A percentile compares a stretch with the other conserved stretches of the same genome.
These are phyloP conservation scores for Agrilus cyanescens DNA, from an alignment of 2,888 invertebrate genomes.

Conservation along the genomic window DNA sequence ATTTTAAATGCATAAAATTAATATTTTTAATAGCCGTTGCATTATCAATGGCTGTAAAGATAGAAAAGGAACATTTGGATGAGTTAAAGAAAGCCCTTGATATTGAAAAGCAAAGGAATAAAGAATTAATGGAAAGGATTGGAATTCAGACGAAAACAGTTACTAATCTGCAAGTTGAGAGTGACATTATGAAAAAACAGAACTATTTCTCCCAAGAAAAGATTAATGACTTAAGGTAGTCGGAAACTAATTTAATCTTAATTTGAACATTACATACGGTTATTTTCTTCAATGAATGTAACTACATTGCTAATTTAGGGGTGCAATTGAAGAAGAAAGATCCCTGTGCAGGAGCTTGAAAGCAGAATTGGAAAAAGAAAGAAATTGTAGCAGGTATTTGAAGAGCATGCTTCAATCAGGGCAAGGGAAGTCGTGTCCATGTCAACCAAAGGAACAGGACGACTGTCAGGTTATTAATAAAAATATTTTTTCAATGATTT, in stretches of 20 bases:
- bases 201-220: slow-evolving; percentile 17
- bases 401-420: slow-evolving; percentile 15
- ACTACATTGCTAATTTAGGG: slow-evolving; percentile 3
- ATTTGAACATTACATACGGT: background rate
- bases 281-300: background rate
- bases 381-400: slow-evolving; percentile 12
- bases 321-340: slow-evolving; percentile 17
- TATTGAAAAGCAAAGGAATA: slow-evolving; percentile 18
- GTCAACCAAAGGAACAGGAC: no score
- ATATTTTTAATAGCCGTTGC: slow-evolving; percentile 13
- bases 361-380: slow-evolving; percentile 18
- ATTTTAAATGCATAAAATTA: background rate
- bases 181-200: slow-evolving; percentile 18
- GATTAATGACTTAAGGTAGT: slow-evolving; percentile 16
- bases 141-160: slow-evolving; percentile 17
- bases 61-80: slow-evolving; percentile 17
- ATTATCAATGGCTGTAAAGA: slow-evolving; percentile 17
- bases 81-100: slow-evolving; percentile 18
- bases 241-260: background rate
- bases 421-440: background rate
- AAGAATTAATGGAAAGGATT: slow-evolving; percentile 16
- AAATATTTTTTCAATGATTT: no score
- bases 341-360: slow-evolving; percentile 15
- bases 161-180: slow-evolving; percentile 19
- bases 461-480: no score